Percentiles rank a stretch among this genome's conserved stretches.
Evolutionary conservation across 2,888 invertebrate genomes (phyloP).

Genomic region (Morpho achilles): DNA sequence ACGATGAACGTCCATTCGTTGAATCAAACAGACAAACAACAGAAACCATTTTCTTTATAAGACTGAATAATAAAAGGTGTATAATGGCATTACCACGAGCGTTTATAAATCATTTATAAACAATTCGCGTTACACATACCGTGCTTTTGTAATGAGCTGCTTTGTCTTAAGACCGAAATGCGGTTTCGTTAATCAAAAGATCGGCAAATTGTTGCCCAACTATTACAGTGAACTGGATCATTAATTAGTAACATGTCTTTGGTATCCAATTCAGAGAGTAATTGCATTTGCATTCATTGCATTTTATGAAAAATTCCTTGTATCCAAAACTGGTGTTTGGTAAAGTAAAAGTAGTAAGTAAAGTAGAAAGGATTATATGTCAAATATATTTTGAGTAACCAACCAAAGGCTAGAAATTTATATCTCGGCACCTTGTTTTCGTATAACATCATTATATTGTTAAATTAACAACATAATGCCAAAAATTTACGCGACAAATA

Average conservation of each 20-base stretch:
- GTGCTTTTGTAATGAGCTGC: slow-evolving; percentile 26
- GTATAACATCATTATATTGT: no score
- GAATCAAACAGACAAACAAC: no score
- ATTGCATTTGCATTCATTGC: neutral
- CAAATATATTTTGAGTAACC: no score
- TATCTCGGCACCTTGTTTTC: no score
- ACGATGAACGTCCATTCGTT: no score
- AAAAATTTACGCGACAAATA: no score
- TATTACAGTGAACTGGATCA: neutral
- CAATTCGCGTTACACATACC: slow-evolving; percentile 25
- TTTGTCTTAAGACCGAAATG: slow-evolving; percentile 28
- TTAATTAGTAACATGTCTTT: neutral
- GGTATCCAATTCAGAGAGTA: no score
- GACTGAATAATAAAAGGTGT: slow-evolving; percentile 14
- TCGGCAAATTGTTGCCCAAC: slow-evolving; percentile 1
- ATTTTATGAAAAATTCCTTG: neutral
- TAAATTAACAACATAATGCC: no score
- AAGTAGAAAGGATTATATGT: no score
- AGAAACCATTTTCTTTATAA: neutral
- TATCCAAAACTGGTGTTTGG: neutral
- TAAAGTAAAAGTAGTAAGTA: no score
- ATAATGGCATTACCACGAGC: slow-evolving; percentile 20
- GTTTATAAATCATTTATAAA: slow-evolving; percentile 31
- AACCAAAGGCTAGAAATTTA: no score
- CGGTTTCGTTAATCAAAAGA: slow-evolving; percentile 16